Conservation (phyloP, 2,888 invertebrate genomes). For the Dione juno region DNA sequence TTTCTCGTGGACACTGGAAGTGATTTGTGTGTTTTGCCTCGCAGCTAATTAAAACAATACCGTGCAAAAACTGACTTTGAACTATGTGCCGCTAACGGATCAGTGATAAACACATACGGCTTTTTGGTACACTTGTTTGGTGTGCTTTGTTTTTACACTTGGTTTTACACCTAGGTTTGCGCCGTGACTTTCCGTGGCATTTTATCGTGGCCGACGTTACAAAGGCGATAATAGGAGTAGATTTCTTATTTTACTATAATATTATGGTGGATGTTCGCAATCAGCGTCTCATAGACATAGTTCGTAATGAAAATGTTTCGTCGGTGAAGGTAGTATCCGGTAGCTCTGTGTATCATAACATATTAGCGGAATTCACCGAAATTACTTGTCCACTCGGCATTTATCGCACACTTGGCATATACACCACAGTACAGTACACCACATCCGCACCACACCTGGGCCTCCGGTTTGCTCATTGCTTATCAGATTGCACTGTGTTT, state of each 20-base stretch:
- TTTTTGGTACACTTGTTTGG: too few species aligned
- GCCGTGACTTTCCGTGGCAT: background rate
- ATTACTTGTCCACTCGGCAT: slow-evolving; percentile 36
- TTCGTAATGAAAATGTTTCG: background rate
- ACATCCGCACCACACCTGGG: slow-evolving; percentile 42
- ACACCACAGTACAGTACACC: slow-evolving; percentile 40
- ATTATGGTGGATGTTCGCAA: background rate
- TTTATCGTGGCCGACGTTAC: slow-evolving; percentile 34
- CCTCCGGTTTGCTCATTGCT: slow-evolving; percentile 40
- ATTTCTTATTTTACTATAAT: slow-evolving; percentile 8
- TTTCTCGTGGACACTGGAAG: background rate
- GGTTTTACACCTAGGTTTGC: slow-evolving; percentile 1
- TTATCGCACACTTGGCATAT: background rate
- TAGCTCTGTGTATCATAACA: slow-evolving; percentile 29
- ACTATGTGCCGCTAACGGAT: slow-evolving; percentile 4
- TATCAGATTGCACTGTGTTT: background rate
- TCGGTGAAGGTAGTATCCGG: background rate
- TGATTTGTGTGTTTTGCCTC: background rate
- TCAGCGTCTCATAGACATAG: background rate
- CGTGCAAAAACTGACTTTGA: background rate
- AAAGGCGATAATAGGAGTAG: background rate
- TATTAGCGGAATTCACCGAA: slow-evolving; percentile 37
- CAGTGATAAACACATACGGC: slow-evolving; percentile 7
- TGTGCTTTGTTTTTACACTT: background rate
- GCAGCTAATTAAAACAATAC: too few species aligned